A percentile compares a stretch with the other conserved stretches of the same genome.
Evolutionary conservation across 2,888 invertebrate species (phyloP).

Genomic region (Argyra leucocephala): DNA sequence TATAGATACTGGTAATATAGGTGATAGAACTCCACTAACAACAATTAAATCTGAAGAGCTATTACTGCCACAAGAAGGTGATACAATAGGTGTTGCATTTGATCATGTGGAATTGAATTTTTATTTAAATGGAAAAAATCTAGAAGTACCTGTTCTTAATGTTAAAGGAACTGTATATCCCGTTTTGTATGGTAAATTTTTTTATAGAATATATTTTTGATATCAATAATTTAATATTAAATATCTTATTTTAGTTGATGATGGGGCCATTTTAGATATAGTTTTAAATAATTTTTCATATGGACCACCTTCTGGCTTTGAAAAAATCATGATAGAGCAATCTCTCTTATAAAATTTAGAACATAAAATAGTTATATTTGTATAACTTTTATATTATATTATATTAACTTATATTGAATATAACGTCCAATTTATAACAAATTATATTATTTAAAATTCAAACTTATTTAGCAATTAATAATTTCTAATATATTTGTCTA

Average conservation of each 20-base stretch:
- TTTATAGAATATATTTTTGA: not conserved
- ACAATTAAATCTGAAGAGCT: conserved; percentile 12
- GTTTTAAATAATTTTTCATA: conserved; percentile 82
- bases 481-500: not conserved
- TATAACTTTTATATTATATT: not conserved
- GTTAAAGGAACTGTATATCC: conserved; percentile 87
- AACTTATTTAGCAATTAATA: not conserved
- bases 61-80: conserved; percentile 46
- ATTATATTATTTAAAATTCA: not conserved
- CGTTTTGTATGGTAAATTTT: conserved; percentile 72
- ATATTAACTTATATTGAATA: not conserved
- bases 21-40: conserved; percentile 15
- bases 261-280: conserved; percentile 93
- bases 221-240: conserved; percentile 11
- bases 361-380: not conserved
- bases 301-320: conserved; percentile 76
- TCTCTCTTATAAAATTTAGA: conserved; percentile 66
- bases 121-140: conserved; percentile 80
- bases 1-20: conserved; percentile 31
- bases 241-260: conserved; percentile 67
- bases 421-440: not conserved
- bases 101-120: conserved; percentile 95
- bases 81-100: conserved; percentile 85
- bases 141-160: conserved; percentile 76
- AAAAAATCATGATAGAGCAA: conserved; percentile 93